Evolutionary conservation across 2,113 vertebrate genomes (phyloP).

Genomic region (Xyliphius kryptos): DNA sequence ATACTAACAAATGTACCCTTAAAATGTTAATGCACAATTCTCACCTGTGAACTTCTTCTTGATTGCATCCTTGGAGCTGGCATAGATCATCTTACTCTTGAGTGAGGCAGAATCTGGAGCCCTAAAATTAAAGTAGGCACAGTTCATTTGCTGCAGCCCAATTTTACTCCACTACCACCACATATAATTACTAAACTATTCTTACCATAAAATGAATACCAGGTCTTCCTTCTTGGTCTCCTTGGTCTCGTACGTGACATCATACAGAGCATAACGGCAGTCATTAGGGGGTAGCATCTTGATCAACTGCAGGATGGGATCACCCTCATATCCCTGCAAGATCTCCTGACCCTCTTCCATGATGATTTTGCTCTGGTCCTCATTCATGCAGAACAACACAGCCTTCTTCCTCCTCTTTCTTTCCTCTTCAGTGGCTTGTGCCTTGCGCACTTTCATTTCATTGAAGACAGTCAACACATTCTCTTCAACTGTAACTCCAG

Average conservation of each 20-base stretch:
- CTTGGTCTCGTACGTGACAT: slow-evolving; percentile 81
- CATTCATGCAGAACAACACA: slow-evolving; percentile 76
- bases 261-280: slow-evolving; percentile 84
- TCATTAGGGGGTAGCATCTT: slow-evolving; percentile 76
- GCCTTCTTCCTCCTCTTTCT: slow-evolving; percentile 85
- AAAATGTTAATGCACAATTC: too few relatives aligned
- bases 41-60: slow-evolving; percentile 82
- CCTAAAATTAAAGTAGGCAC: slow-evolving; percentile 58
- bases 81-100: too few relatives aligned
- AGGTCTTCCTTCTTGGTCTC: slow-evolving; percentile 90
- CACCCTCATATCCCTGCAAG: slow-evolving; percentile 74
- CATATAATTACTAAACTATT: neutral
- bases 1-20: too few relatives aligned
- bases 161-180: too few relatives aligned
- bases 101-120: slow-evolving; percentile 75
- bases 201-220: slow-evolving; percentile 88
- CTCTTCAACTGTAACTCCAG: slow-evolving; percentile 81
- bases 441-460: slow-evolving; percentile 87
- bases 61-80: slow-evolving; percentile 87
- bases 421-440: slow-evolving; percentile 70
- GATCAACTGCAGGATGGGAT: slow-evolving; percentile 76
- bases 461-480: slow-evolving; percentile 78
- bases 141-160: too few relatives aligned
- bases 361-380: slow-evolving; percentile 76
- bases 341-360: slow-evolving; percentile 77